A percentile compares a stretch with the other conserved stretches of the same genome.
These are phyloP conservation scores for Heliocidaris erythrogramma DNA, from an alignment of 35 echinoderm and acorn worm genomes.

Conservation along the genomic window DNA sequence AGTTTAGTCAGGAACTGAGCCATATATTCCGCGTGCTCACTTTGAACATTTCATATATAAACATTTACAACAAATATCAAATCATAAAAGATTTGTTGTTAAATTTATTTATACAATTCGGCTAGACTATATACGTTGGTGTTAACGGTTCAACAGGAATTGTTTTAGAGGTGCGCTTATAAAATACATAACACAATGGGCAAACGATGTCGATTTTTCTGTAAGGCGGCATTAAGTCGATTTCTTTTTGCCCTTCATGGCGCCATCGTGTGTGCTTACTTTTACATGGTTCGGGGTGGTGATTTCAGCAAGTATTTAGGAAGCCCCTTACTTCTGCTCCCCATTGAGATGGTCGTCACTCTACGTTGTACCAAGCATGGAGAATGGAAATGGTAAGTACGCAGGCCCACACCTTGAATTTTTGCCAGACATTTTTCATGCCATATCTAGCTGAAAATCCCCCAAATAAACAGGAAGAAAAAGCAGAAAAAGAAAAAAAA, in stretches of 20 bases:
- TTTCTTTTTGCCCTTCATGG: background rate
- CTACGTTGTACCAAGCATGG: slow-evolving; percentile 69
- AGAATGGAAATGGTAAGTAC: slow-evolving; percentile 90
- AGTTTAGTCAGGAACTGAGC: background rate
- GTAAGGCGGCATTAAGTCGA: background rate
- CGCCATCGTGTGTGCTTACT: background rate
- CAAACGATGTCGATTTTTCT: background rate
- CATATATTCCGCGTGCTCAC: background rate
- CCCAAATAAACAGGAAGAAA: no score
- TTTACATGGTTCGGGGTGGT: background rate
- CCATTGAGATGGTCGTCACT: slow-evolving; percentile 72
- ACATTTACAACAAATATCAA: background rate
- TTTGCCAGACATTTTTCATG: no score
- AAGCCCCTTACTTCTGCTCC: background rate
- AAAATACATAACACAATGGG: background rate
- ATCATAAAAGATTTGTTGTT: background rate
- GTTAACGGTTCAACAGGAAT: background rate
- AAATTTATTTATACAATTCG: background rate
- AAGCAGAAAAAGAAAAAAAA: background rate
- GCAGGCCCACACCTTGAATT: no score
- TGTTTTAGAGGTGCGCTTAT: background rate
- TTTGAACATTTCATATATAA: background rate
- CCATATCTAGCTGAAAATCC: no score
- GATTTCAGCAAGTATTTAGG: background rate
- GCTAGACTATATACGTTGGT: background rate